These are phyloP conservation scores for Sarcoramphus papa DNA, from an alignment of 2,797 vertebrate genomes.

Conservation along the genomic window DNA sequence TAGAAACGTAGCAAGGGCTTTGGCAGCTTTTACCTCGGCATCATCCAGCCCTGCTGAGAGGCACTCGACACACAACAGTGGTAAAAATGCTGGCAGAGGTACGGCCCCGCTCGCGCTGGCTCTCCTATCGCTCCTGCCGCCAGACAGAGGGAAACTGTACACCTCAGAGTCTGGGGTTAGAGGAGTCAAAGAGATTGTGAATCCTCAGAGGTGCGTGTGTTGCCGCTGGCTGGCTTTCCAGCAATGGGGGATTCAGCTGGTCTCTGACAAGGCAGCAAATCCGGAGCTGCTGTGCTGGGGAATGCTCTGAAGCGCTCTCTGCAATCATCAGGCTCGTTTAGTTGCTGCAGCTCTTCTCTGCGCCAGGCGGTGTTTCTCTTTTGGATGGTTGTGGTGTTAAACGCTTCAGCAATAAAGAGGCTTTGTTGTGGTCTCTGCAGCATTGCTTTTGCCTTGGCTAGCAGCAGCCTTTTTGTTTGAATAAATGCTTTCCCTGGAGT, in stretches of 20 bases:
- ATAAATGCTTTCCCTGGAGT: slow-evolving; percentile 3
- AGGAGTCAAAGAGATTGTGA: slow-evolving; percentile 26
- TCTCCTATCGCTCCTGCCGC: not conserved
- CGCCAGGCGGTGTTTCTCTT: slow-evolving; percentile 26
- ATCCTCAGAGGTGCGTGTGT: not conserved
- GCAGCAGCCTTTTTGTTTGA: slow-evolving; percentile 24
- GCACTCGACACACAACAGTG: not conserved
- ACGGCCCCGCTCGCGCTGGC: not conserved
- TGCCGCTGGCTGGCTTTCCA: slow-evolving; percentile 11
- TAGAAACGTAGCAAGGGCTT: not conserved
- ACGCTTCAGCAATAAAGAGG: slow-evolving; percentile 8
- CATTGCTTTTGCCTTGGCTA: slow-evolving; percentile 38
- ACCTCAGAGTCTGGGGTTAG: not conserved
- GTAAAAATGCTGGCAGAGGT: slow-evolving; percentile 35
- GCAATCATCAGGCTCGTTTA: not conserved
- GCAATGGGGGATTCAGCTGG: not conserved
- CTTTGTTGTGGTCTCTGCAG: slow-evolving; percentile 60
- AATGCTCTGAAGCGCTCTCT: not conserved
- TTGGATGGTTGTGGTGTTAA: slow-evolving; percentile 38
- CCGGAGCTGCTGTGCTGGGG: not conserved
- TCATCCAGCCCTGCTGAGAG: slow-evolving; percentile 48
- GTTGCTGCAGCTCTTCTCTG: slow-evolving; percentile 33
- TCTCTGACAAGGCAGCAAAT: slow-evolving; percentile 25
- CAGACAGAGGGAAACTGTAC: not conserved
- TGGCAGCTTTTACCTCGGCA: slow-evolving; percentile 12